These are phyloP conservation scores for Blastobasis lacticolella DNA, from an alignment of 2,888 invertebrate species.

Conservation along the genomic window DNA sequence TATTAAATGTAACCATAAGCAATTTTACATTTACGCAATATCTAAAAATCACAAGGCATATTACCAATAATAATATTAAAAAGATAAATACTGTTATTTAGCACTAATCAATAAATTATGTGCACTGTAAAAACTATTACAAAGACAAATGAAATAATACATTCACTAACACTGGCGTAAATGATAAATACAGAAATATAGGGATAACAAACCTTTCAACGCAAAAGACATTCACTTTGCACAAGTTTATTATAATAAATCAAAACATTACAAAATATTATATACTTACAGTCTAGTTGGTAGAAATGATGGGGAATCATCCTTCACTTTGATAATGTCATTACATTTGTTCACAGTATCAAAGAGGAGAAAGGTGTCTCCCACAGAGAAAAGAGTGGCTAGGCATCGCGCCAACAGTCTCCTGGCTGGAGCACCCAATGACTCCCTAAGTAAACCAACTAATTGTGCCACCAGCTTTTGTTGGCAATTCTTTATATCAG, in stretches of 20 bases:
- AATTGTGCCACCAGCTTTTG: constrained; percentile 96
- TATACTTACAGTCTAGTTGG: constrained; percentile 94
- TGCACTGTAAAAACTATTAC: no score
- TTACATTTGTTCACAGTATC: constrained; percentile 99
- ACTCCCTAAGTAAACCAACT: constrained; percentile 89
- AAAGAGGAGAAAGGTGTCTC: constrained; percentile 96
- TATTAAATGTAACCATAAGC: no score
- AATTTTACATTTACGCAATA: no score
- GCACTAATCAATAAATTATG: no score
- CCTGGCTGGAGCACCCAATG: constrained; percentile 95
- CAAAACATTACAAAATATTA: not conserved
- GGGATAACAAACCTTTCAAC: not conserved
- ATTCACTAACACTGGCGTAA: no score
- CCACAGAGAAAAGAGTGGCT: constrained; percentile 96
- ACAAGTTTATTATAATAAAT: not conserved
- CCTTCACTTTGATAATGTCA: constrained; percentile 96
- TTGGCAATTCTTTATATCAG: constrained; percentile 97
- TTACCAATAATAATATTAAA: no score
- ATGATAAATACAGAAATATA: no score
- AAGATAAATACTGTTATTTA: no score
- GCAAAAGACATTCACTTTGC: not conserved
- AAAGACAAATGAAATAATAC: no score
- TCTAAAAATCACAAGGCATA: no score
- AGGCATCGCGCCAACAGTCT: constrained; percentile 92
- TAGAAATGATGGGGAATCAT: constrained; percentile 96